Percentiles rank a stretch among this genome's conserved stretches.
These are phyloP conservation scores for Eurosta solidaginis DNA, from an alignment of 1,140 invertebrate species.

Conservation along the genomic window DNA sequence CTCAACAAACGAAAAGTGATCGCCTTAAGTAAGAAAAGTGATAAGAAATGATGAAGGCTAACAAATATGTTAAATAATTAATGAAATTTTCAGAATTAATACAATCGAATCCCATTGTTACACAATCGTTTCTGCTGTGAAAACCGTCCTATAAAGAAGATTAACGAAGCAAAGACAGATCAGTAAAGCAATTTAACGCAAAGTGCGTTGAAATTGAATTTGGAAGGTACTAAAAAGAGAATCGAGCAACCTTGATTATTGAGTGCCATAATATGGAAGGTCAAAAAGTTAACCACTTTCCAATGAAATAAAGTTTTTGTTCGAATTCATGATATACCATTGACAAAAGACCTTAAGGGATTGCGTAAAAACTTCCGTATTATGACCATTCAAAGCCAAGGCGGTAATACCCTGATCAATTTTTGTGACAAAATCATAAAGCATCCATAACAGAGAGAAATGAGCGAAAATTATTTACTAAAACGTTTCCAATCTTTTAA, in stretches of 20 bases:
- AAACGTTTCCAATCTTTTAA: constrained; percentile 51
- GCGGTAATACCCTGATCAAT: background rate
- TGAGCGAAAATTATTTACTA: background rate
- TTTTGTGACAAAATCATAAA: background rate
- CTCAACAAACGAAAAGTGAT: background rate
- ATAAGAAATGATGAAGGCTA: background rate
- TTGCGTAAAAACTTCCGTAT: background rate
- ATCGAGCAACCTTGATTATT: background rate
- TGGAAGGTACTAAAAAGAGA: background rate
- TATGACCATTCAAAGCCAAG: background rate
- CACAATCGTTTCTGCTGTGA: background rate
- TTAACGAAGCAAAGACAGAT: background rate
- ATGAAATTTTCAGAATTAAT: background rate
- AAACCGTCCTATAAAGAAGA: background rate
- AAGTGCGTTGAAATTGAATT: background rate
- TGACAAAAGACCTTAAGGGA: background rate
- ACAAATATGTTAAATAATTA: background rate
- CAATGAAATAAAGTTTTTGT: background rate
- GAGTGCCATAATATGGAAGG: background rate
- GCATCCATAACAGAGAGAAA: background rate
- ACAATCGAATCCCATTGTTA: background rate
- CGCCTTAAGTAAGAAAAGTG: background rate
- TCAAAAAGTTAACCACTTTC: background rate
- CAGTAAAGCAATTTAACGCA: background rate
- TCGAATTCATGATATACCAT: no score